phyloP scores from a whole-genome alignment of 1,140 invertebrate species.

The Ips typographus region DNA sequence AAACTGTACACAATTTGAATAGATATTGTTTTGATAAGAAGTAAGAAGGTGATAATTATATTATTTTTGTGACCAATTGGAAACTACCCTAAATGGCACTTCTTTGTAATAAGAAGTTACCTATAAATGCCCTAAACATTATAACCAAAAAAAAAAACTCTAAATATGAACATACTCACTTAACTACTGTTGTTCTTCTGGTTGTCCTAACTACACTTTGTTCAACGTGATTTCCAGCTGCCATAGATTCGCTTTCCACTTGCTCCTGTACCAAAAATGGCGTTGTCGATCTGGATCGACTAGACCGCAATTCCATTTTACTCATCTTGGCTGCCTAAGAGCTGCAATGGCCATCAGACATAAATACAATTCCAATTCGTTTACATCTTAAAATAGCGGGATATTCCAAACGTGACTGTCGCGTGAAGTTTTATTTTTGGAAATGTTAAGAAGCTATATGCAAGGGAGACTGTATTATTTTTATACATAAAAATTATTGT shows the following conservation, averaged over 20 bases:
- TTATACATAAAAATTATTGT: too few relatives aligned
- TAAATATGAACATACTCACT: constrained; percentile 24
- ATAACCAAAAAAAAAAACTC: not conserved
- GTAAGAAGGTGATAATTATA: not conserved
- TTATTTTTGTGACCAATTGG: not conserved
- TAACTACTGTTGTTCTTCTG: constrained; percentile 32
- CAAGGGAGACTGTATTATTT: too few relatives aligned
- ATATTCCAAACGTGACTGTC: not conserved
- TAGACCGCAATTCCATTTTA: constrained; percentile 44
- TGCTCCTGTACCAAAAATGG: constrained; percentile 60
- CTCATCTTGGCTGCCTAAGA: constrained; percentile 24
- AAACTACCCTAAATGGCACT: not conserved
- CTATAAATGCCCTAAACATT: too few relatives aligned
- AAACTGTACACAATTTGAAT: too few relatives aligned
- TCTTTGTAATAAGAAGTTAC: too few relatives aligned
- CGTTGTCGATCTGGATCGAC: constrained; percentile 63
- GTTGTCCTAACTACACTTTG: constrained; percentile 31
- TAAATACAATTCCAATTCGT: constrained; percentile 18
- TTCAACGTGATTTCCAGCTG: constrained; percentile 56
- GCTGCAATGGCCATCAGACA: not conserved
- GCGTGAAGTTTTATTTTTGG: constrained; percentile 1
- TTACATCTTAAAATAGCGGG: constrained; percentile 18
- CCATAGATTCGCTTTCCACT: constrained; percentile 56
- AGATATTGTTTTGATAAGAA: too few relatives aligned
- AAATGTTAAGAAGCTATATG: not conserved